Evolutionary conservation across 2,888 invertebrate genomes (phyloP).

Genomic region (Cistogaster globosa): DNA sequence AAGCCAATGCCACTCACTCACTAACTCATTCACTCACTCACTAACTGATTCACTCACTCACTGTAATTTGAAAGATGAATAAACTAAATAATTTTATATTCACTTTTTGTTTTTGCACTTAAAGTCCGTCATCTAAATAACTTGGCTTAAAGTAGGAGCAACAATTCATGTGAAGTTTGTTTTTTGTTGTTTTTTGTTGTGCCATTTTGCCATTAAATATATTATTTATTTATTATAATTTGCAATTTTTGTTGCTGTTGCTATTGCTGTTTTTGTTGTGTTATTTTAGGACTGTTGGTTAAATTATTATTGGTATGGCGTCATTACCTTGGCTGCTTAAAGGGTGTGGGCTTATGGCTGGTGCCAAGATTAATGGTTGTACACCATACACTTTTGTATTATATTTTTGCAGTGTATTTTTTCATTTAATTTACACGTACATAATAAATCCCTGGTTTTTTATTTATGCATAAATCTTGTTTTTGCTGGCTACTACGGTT

Average conservation of each 20-base stretch:
- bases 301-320: conserved; percentile 70
- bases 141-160: conserved; percentile 19
- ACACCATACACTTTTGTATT: conserved; percentile 42
- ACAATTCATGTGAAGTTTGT: conserved; percentile 9
- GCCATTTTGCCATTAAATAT: conserved; percentile 38
- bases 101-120: conserved; percentile 43
- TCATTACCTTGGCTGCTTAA: conserved; percentile 68
- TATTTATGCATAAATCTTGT: neutral
- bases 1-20: conserved; percentile 37
- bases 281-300: conserved; percentile 46
- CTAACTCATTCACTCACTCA: conserved; percentile 16
- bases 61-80: conserved; percentile 7
- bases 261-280: conserved; percentile 8
- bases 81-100: neutral
- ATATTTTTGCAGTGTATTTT: conserved; percentile 2
- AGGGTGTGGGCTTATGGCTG: conserved; percentile 70
- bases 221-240: conserved; percentile 58
- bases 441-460: conserved; percentile 3
- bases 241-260: conserved; percentile 7
- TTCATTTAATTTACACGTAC: neutral
- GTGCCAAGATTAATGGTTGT: conserved; percentile 70
- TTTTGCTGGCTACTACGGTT: conserved; percentile 18
- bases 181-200: conserved; percentile 12
- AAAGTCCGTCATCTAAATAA: conserved; percentile 56
- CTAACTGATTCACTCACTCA: neutral